Conservation (phyloP, 2,797 vertebrate genomes). For the Poeciliopsis presidionis region DNA sequence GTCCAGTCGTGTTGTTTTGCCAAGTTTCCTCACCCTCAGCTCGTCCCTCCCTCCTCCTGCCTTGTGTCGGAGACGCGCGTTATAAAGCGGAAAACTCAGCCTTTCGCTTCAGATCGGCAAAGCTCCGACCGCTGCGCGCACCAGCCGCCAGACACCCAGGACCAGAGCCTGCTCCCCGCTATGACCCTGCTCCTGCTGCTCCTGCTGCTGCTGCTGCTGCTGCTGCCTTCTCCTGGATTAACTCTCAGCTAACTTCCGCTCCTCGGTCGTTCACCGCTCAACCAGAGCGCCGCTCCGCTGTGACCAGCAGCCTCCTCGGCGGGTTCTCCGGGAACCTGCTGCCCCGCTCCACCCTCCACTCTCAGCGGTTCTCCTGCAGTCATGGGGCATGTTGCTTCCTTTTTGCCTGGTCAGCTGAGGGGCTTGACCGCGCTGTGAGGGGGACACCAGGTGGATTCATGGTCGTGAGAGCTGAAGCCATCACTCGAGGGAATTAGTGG, state of each 20-base stretch:
- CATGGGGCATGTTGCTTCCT: constrained; percentile 89
- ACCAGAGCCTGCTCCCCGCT: constrained; percentile 65
- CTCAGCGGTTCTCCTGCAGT: constrained; percentile 79
- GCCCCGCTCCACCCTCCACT: constrained; percentile 68
- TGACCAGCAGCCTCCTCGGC: constrained; percentile 5
- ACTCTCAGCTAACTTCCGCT: constrained; percentile 75
- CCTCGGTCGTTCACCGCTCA: constrained; percentile 29
- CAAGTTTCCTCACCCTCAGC: neutral
- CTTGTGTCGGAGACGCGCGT: constrained; percentile 59
- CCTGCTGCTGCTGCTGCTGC: constrained; percentile 44
- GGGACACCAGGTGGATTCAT: constrained; percentile 94
- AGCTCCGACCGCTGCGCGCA: constrained; percentile 58
- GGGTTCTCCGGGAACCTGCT: constrained; percentile 2
- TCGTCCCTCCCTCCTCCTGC: constrained; percentile 36
- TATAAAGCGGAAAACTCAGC: constrained; percentile 76
- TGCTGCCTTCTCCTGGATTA: constrained; percentile 81
- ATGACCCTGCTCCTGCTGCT: constrained; percentile 72
- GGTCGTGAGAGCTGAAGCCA: constrained; percentile 86
- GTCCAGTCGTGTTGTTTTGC: neutral
- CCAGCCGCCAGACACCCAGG: constrained; percentile 47
- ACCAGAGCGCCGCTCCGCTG: neutral
- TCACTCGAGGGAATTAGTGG: constrained; percentile 85
- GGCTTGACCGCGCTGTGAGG: constrained; percentile 84
- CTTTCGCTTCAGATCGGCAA: constrained; percentile 61
- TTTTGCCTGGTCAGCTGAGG: constrained; percentile 86